These are phyloP conservation scores for Gymnocephalus cernua DNA, from an alignment of 2,113 vertebrate species.

Conservation along the genomic window DNA sequence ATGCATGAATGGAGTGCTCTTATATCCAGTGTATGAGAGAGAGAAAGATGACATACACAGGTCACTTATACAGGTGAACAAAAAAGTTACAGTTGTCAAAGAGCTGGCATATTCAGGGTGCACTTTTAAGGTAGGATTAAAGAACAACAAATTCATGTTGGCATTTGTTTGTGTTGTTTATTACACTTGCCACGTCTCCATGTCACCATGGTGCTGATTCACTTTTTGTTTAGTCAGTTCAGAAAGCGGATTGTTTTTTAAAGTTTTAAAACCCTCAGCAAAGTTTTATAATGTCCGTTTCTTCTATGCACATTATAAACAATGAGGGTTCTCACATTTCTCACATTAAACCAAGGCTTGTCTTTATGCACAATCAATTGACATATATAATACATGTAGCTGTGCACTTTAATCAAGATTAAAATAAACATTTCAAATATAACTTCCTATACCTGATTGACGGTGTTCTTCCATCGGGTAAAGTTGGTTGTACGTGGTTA, in stretches of 20 bases:
- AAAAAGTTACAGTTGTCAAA: conserved; percentile 26
- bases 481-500: not conserved
- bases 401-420: not conserved
- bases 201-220: conserved; percentile 4
- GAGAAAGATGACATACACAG: conserved; percentile 33
- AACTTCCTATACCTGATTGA: not conserved
- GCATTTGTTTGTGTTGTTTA: conserved; percentile 32
- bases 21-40: conserved; percentile 43
- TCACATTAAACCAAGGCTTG: not conserved
- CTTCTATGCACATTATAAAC: not conserved
- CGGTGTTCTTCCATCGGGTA: not conserved
- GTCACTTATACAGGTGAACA: conserved; percentile 59
- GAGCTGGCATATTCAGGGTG: conserved; percentile 56
- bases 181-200: not conserved
- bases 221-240: conserved; percentile 9
- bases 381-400: not conserved
- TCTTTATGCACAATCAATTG: not conserved
- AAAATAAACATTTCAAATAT: not conserved
- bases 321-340: not conserved
- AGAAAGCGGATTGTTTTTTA: conserved; percentile 3
- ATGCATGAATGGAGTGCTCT: conserved; percentile 51
- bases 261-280: not conserved
- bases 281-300: not conserved
- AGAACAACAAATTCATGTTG: conserved; percentile 26
- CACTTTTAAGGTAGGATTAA: conserved; percentile 25